Evolutionary conservation across 2,888 invertebrate genomes (phyloP).

Genomic region (Willowsia nigromaculata): DNA sequence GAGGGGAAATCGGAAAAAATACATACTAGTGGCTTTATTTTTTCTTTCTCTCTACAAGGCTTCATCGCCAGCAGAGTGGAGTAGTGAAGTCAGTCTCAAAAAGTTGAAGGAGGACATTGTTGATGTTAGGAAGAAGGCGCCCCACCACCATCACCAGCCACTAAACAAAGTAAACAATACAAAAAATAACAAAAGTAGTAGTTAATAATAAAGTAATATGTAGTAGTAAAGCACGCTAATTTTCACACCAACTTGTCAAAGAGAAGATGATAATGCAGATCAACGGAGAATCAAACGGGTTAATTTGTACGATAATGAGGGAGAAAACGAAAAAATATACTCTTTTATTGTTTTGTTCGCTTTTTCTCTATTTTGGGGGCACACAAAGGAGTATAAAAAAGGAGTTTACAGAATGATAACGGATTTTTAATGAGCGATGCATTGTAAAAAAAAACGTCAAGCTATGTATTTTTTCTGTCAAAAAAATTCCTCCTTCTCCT

Average conservation of each 20-base stretch:
- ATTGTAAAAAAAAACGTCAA: background rate
- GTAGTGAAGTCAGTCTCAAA: background rate
- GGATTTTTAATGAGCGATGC: constrained; percentile 40
- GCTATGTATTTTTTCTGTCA: background rate
- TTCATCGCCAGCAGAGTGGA: background rate
- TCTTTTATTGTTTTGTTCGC: background rate
- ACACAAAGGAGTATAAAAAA: too few relatives aligned
- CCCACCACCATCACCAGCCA: background rate
- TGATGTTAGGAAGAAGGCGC: background rate
- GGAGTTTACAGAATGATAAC: constrained; percentile 10
- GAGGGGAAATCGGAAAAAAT: constrained; percentile 25
- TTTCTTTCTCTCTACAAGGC: background rate
- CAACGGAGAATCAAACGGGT: constrained; percentile 24
- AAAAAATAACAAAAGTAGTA: background rate
- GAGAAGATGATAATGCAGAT: background rate
- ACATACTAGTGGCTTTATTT: background rate
- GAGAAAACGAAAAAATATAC: background rate
- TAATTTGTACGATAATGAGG: constrained; percentile 64
- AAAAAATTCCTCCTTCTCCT: background rate
- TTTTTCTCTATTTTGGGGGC: background rate
- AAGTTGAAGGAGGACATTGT: background rate
- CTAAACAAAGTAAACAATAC: constrained; percentile 23
- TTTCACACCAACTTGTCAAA: constrained; percentile 70
- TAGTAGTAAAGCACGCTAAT: constrained; percentile 25
- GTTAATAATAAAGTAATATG: background rate